Evolutionary conservation across 2,797 vertebrate species (phyloP).

Genomic region (Tinamus major): DNA sequence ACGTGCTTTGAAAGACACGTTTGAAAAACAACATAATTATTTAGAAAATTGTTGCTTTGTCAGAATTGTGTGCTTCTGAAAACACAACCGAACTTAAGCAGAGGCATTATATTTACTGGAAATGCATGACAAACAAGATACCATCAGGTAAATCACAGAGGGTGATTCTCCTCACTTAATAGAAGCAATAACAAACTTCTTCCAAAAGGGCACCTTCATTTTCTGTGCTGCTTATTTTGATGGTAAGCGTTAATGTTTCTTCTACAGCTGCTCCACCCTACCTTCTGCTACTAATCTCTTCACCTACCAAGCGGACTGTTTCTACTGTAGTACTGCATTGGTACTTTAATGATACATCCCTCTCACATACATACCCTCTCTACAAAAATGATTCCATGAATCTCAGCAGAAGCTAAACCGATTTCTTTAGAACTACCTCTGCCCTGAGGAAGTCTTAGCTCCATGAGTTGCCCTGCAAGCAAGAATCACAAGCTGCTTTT

Average conservation of each 20-base stretch:
- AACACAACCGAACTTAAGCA: neutral
- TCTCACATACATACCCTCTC: neutral
- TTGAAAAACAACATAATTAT: accelerated
- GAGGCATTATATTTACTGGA: neutral
- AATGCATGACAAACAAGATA: neutral
- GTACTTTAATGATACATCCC: neutral
- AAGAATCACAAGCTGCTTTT: neutral
- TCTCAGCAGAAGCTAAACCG: neutral
- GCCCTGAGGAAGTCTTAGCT: neutral
- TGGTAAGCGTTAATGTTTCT: neutral
- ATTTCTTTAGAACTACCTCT: neutral
- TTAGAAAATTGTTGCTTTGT: neutral
- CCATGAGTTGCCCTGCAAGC: neutral
- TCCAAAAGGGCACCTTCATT: neutral
- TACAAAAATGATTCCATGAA: neutral
- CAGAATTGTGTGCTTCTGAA: neutral
- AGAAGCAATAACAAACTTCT: neutral
- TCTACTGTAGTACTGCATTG: neutral
- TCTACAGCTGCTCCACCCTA: neutral
- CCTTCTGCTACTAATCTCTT: neutral
- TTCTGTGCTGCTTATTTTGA: neutral
- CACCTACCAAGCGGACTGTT: neutral
- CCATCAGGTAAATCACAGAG: neutral
- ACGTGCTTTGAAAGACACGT: neutral
- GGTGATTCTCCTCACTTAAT: neutral